Evolutionary conservation across 1,140 invertebrate species (phyloP).

Genomic region (Pachypeltis micranthus): DNA sequence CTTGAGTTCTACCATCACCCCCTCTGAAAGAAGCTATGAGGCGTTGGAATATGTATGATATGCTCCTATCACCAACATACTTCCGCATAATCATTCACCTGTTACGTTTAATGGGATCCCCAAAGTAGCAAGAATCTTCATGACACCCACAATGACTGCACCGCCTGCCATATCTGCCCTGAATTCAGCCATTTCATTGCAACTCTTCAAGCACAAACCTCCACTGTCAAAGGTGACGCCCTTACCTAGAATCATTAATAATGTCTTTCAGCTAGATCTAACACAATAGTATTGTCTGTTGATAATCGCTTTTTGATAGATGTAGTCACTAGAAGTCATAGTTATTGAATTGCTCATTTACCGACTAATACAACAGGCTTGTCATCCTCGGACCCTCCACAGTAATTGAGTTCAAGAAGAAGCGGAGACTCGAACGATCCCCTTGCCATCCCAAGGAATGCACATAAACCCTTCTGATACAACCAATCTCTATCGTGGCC

Average conservation of each 20-base stretch:
- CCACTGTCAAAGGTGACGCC: conserved; percentile 87
- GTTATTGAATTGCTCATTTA: conserved; percentile 22
- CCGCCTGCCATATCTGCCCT: conserved; percentile 82
- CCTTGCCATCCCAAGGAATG: conserved; percentile 41
- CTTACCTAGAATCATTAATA: conserved; percentile 40
- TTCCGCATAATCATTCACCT: too few species aligned
- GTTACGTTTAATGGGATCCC: conserved; percentile 61
- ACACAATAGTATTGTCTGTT: neutral
- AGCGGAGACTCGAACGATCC: conserved; percentile 42
- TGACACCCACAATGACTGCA: conserved; percentile 57
- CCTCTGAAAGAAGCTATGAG: too few species aligned
- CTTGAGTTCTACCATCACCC: too few species aligned
- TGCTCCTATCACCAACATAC: too few species aligned
- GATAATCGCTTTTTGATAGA: too few species aligned
- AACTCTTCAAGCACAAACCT: conserved; percentile 68
- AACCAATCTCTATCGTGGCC: conserved; percentile 41
- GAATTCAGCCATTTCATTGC: conserved; percentile 64
- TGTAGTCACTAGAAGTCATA: neutral
- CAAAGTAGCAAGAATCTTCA: conserved; percentile 55
- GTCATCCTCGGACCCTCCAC: conserved; percentile 26
- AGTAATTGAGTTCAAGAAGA: conserved; percentile 40
- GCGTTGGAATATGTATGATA: too few species aligned
- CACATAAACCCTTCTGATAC: conserved; percentile 40
- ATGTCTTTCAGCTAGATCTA: neutral
- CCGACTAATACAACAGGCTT: conserved; percentile 34